Evolutionary conservation across 1,140 invertebrate species (phyloP), one percentile per base, ranked within the genome.

Genomic region (Drosophila orena): DNA sequence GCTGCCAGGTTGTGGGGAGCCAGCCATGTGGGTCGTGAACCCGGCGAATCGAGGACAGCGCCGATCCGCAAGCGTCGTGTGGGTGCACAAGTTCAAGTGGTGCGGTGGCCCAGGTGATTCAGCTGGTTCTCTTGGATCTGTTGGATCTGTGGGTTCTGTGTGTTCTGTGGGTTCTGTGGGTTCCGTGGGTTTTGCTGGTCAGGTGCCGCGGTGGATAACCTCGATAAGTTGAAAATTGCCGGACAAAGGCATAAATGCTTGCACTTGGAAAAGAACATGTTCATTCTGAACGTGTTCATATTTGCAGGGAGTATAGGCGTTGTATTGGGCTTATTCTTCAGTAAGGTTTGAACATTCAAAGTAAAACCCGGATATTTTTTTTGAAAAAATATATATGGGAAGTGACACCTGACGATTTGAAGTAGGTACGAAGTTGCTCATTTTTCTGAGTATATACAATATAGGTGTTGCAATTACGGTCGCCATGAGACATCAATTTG

Each of bases 1-100:
- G 62, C 15, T 44, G 42, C 42, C 57, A 43, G 42, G 27, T 27
- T 27, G 7, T 17, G 47, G 14, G 14, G n/a, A 50, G 24, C 24
- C 47, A 10, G 57, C 57, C 30, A 79, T 88, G 86, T 88, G 76
- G 83, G 83, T 88, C 83, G 60, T 83, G 83, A 86, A 88, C 84
- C 71, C 58, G 71, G 54, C 8, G 44, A 79, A 86, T 81, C 74
- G 81, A 81, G 81, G 75, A 86, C 81, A 85, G 43, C 58, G n/a
- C 15, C 47, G 75, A 88, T 86, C 83, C 59, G 73, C 76, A 50
- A 79, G 55, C 79, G 56, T 85, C 79, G 84, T 89, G 79, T 89
- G 68, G 84, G 84, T 72, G 85, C 85, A 79, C 60, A 52, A 59
- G 84, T 77, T 84, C 84, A 88, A 88, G 68, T 80, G 72, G 56